Base-by-base conservation (phyloP, 2,888 invertebrate genomes). In the Tenthredo scrophulariae region DNA sequence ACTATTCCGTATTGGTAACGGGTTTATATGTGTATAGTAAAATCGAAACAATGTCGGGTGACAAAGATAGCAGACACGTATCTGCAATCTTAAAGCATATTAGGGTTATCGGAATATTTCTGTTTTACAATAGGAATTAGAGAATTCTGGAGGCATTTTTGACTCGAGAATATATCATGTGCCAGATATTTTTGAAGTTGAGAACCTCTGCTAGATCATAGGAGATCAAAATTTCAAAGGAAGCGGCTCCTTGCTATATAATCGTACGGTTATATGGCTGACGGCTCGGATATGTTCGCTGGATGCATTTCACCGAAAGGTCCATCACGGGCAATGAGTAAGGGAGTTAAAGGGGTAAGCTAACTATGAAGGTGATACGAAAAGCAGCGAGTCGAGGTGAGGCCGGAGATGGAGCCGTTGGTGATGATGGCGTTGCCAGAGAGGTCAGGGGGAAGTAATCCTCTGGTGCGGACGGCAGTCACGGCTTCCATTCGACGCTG, bases 381-480 rank as follows among this genome's bases (percentile, higher is more conserved):
- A 70, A 50, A 65, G 83, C 80, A 26, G 67, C 43, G 7, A 83
- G 46, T 83, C 46, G 67, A 65, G 83, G 46, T 65, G 67, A 83
- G 65, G 29, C 67, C 67, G 65, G 83, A 67, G 83, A 83, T 70
- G 83, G 83, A 83, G 67, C 67, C 70, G 83, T 83, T 83, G 83
- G 46, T 70, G 83, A 83, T 83, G 83, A 70, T 83, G 70, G 50
- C 50, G 83, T 26, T 62, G 80, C 58, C 40, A 62, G n/a, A 46
- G 87, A 89, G 89, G 87, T 88, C 88, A 88, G 88, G 86, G 89
- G 89, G 89, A 88, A 86, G 86, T 93, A 93, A 93, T 93, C 93
- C 92, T 90, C 87, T 88, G 89, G 87, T 88, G 86, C 88, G 86
- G 89, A 89, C 89, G 87, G 86, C 86, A 87, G 89, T 89, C 93